Percentiles rank a stretch among this genome's conserved stretches.
phyloP scores from a whole-genome alignment of 2,113 vertebrate species.

The Misgurnus anguillicaudatus region DNA sequence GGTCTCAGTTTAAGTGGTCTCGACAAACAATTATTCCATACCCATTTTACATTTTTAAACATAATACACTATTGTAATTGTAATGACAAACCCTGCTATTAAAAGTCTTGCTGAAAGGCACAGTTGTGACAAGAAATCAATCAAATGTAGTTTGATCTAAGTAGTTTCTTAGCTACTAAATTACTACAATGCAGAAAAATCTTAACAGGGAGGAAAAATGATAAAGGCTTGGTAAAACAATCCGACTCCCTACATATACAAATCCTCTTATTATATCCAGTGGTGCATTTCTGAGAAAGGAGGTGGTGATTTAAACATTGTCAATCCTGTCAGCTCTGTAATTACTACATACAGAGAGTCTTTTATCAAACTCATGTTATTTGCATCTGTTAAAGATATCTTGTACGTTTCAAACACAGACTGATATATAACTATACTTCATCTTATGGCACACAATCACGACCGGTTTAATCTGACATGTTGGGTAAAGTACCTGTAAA shows the following conservation, averaged over 20 bases:
- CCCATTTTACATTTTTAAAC: conserved; percentile 15
- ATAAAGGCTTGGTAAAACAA: conserved; percentile 9
- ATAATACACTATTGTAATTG: not conserved
- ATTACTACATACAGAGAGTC: conserved; percentile 30
- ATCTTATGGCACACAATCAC: too few species aligned
- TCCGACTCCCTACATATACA: not conserved
- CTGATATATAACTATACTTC: not conserved
- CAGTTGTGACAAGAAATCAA: conserved; percentile 13
- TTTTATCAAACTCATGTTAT: conserved; percentile 45
- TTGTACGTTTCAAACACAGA: too few species aligned
- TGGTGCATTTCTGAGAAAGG: conserved; percentile 14
- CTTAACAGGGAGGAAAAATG: conserved; percentile 3
- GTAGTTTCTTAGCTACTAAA: not conserved
- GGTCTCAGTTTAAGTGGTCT: too few species aligned
- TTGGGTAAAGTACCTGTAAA: conserved; percentile 79
- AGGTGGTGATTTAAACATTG: conserved; percentile 1
- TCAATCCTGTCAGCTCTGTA: conserved; percentile 25
- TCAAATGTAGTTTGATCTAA: not conserved
- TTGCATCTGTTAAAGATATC: conserved; percentile 41
- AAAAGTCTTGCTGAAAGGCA: conserved; percentile 25
- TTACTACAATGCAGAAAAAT: conserved; percentile 10
- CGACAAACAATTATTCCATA: too few species aligned
- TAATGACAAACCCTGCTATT: not conserved
- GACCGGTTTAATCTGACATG: not conserved
- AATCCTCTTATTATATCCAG: not conserved